Conservation (phyloP, 2,888 invertebrate genomes). For the Megaustenia siamemsis region DNA sequence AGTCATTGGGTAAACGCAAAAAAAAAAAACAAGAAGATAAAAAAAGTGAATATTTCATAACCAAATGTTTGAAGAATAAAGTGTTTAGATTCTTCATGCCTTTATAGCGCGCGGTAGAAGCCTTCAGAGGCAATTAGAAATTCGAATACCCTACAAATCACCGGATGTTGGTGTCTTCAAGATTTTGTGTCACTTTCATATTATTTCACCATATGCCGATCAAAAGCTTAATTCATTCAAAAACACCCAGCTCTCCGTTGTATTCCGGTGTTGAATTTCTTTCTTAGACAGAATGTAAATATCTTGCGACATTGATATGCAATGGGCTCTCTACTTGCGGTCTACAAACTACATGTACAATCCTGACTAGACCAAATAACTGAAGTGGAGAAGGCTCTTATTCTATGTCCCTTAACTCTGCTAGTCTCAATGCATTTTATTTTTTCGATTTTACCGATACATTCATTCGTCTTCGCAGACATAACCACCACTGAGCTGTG, state of each 20-base stretch:
- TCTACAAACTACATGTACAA: background rate
- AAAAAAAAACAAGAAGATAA: too few relatives aligned
- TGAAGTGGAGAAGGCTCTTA: slow-evolving; percentile 19
- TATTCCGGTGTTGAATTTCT: slow-evolving; percentile 13
- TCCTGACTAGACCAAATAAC: too few relatives aligned
- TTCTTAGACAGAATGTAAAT: slow-evolving; percentile 31
- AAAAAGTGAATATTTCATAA: too few relatives aligned
- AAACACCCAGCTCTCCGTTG: background rate
- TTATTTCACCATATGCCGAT: slow-evolving; percentile 7
- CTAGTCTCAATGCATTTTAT: background rate
- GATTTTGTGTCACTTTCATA: too few relatives aligned
- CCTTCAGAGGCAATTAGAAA: too few relatives aligned
- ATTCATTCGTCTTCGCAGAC: background rate
- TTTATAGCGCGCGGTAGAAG: too few relatives aligned
- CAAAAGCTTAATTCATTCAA: background rate
- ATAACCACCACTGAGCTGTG: background rate
- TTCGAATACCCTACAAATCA: too few relatives aligned
- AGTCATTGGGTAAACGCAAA: too few relatives aligned
- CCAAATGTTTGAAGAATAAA: too few relatives aligned
- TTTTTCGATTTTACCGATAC: background rate
- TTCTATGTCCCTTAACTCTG: background rate
- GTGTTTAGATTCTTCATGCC: too few relatives aligned
- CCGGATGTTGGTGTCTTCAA: too few relatives aligned
- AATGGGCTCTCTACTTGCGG: slow-evolving; percentile 24
- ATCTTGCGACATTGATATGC: slow-evolving; percentile 21